Percentiles rank a stretch among this genome's conserved stretches.
Evolutionary conservation across 1,140 invertebrate species (phyloP).

Genomic region (Macrostomum lignano): DNA sequence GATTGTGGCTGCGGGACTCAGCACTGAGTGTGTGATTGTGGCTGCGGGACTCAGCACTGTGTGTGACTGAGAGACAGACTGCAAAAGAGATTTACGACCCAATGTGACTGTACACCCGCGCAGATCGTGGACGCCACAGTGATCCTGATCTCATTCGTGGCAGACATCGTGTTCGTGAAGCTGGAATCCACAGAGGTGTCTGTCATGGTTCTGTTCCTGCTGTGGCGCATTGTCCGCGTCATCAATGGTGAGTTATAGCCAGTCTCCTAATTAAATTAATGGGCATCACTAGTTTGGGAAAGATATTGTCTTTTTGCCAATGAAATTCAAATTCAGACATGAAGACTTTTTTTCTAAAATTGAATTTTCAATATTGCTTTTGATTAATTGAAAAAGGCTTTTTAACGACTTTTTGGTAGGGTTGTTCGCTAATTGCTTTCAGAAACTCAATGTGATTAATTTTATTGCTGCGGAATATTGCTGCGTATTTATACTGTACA

Average conservation of each 20-base stretch:
- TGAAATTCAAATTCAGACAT: not conserved
- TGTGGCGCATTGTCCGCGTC: slow-evolving; percentile 9
- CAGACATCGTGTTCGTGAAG: slow-evolving; percentile 8
- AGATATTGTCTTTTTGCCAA: not conserved
- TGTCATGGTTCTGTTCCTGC: slow-evolving; percentile 8
- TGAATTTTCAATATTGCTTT: not conserved
- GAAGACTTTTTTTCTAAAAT: not conserved
- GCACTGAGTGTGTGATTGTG: too few relatives aligned
- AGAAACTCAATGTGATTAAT: too few relatives aligned
- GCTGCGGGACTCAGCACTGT: too few relatives aligned
- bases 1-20: too few relatives aligned
- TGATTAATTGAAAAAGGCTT: not conserved
- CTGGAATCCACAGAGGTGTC: slow-evolving; percentile 8
- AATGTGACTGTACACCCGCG: not conserved
- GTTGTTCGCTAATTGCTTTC: too few relatives aligned
- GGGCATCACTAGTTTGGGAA: not conserved
- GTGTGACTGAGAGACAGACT: too few relatives aligned
- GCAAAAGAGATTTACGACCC: too few relatives aligned
- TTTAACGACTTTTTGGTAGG: not conserved
- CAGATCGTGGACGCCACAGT: slow-evolving; percentile 10
- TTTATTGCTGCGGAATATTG: too few relatives aligned
- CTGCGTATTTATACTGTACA: too few relatives aligned
- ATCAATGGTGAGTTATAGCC: slow-evolving; percentile 8
- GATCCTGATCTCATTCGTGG: slow-evolving; percentile 8
- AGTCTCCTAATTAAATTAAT: not conserved